Conservation (phyloP, 2,797 vertebrate species). For the Austrolebias charrua region DNA sequence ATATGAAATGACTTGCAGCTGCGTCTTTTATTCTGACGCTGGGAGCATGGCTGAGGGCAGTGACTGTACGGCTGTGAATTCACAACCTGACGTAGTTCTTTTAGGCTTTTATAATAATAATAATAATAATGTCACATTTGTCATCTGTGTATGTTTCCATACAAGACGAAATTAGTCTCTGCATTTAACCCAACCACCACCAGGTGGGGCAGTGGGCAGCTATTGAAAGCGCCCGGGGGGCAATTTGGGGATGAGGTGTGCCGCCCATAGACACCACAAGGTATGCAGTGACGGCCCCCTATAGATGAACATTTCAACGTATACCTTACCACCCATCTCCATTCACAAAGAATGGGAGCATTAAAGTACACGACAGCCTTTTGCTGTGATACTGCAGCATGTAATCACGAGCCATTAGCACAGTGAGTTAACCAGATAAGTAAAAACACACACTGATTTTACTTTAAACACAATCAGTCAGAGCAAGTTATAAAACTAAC, state of each 20-base stretch:
- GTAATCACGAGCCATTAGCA: background rate
- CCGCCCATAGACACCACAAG: no score
- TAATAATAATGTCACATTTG: no score
- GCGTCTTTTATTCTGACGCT: conserved; percentile 2
- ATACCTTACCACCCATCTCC: background rate
- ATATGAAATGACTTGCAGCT: background rate
- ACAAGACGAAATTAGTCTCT: no score
- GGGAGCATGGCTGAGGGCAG: background rate
- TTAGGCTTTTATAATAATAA: background rate
- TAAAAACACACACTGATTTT: background rate
- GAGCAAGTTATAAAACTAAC: no score
- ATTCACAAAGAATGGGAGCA: background rate
- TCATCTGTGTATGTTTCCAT: no score
- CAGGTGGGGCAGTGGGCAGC: no score
- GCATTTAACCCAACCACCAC: no score
- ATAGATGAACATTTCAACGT: background rate
- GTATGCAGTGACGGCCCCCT: no score
- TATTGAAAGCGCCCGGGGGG: no score
- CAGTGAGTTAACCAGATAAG: background rate
- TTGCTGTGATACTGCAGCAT: background rate
- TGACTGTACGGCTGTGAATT: conserved; percentile 1
- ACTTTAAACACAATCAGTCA: no score
- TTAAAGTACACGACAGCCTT: background rate
- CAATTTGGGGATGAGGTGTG: no score
- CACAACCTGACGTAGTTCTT: conserved; percentile 1